phyloP scores from a whole-genome alignment of 2,888 invertebrate species.

The Vannuccia rotundouncinata region DNA sequence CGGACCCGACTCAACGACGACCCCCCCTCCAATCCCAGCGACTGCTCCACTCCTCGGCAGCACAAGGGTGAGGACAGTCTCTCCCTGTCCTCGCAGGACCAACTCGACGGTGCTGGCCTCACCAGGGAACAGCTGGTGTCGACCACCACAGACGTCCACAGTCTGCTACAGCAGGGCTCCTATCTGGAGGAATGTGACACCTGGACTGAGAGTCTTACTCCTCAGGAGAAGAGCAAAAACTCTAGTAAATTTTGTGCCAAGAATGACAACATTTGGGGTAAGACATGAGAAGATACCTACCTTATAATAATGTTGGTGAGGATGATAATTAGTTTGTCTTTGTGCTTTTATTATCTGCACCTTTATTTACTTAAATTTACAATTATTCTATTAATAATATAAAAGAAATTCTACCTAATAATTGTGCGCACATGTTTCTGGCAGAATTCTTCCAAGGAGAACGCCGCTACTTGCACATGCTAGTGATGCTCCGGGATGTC shows the following conservation, averaged over 20 bases:
- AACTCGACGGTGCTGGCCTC: not conserved
- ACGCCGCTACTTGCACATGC: constrained; percentile 14
- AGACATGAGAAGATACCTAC: too few species aligned
- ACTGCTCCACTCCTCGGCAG: not conserved
- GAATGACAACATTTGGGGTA: not conserved
- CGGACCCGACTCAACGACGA: not conserved
- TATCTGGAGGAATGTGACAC: not conserved
- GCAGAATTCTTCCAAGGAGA: not conserved
- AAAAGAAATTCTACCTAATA: too few species aligned
- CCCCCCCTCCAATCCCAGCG: not conserved
- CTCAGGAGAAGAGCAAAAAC: not conserved
- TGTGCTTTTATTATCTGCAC: too few species aligned
- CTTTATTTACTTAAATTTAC: too few species aligned
- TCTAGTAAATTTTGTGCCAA: not conserved
- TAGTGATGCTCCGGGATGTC: constrained; percentile 20
- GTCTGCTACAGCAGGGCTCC: not conserved
- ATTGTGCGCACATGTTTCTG: too few species aligned
- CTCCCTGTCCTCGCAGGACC: not conserved
- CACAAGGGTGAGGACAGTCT: too few species aligned
- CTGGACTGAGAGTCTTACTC: not conserved
- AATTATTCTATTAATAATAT: too few species aligned
- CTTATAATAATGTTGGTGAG: too few species aligned
- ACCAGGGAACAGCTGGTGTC: not conserved
- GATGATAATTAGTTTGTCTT: too few species aligned
- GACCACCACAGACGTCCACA: not conserved